Evolutionary conservation across 2,888 invertebrate species (phyloP), one percentile per base, ranked within the genome.

Genomic region (Hypsopygia costalis): DNA sequence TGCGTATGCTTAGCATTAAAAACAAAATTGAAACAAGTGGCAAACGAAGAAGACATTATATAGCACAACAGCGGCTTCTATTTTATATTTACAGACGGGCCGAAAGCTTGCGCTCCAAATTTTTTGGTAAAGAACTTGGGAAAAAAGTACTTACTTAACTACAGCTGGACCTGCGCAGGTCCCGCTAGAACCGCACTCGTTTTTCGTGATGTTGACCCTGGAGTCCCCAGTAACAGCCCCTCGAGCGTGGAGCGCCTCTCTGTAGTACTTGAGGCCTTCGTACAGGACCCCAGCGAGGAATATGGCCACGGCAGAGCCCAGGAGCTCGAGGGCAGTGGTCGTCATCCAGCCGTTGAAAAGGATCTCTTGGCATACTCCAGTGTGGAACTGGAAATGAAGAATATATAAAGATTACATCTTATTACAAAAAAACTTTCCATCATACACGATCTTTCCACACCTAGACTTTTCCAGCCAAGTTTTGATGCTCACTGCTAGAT

Each of bases 271-370:
- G 1, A 99, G 91, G 0, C 96, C 97, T 83, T 99, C 99, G 73
- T 98, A 99, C n/a, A 97, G 86, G 12, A 97, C 92, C 0, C 97
- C 95, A 69, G 98, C 92, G 36, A 97, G 90, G 79, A 98, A 95
- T 56, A 99, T 94, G 34, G 94, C 95, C 40, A 98, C 86, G 71
- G 96, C 95, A 0, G 98, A 98, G 0, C 95, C 94, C 29, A 97
- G 90, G 58, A 99, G 91, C 52, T 95, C 94, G 42, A 94, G 91
- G 9, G 92, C 86, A 4, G 92, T 93, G 1, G 91, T 87, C 31
- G 94, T 93, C 62, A 91, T 91, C 97, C 97, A 97, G 30, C 91
- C 91, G 36, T 92, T 90, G 89, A 97, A 97, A 28, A 97, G 90
- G 58, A 97, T 94, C 36, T 92, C 92, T 60, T 94, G 95, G 49